Conservation (phyloP, 2,113 vertebrate genomes). For the Oreotrochilus melanogaster region DNA sequence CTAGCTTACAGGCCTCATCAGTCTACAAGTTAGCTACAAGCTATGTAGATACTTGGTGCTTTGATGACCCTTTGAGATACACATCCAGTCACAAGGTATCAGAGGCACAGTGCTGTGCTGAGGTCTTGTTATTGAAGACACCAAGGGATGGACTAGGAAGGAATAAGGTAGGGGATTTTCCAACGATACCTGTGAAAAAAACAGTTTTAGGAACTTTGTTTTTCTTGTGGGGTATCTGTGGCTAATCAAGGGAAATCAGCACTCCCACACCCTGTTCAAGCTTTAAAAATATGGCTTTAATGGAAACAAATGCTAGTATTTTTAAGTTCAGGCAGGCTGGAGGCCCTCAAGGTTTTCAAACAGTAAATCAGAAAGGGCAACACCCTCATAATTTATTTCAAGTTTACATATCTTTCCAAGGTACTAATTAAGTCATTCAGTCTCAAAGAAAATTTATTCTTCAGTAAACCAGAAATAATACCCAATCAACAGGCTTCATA, state of each 20-base stretch:
- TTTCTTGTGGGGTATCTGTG: constrained; percentile 42
- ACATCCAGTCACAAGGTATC: not conserved
- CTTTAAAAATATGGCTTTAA: constrained; percentile 46
- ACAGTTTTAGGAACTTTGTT: not conserved
- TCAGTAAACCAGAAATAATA: not conserved
- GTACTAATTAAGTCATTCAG: constrained; percentile 20
- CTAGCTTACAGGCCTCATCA: not conserved
- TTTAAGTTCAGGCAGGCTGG: constrained; percentile 10
- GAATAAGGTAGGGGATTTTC: not conserved
- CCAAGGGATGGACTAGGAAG: not conserved
- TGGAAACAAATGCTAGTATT: constrained; percentile 45
- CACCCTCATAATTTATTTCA: constrained; percentile 28
- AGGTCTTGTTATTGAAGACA: not conserved
- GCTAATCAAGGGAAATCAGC: constrained; percentile 52
- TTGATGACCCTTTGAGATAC: not conserved
- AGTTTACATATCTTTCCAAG: constrained; percentile 7
- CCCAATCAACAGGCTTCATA: not conserved
- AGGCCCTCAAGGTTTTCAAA: constrained; percentile 48
- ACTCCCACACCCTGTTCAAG: constrained; percentile 53
- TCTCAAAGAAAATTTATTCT: constrained; percentile 13
- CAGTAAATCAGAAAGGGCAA: constrained; percentile 51
- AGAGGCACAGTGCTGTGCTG: not conserved
- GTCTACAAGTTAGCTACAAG: not conserved
- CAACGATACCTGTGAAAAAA: not conserved
- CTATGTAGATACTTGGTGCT: not conserved